These are phyloP conservation scores for Podotricha telesiphe DNA, from an alignment of 2,888 invertebrate species.

Conservation along the genomic window DNA sequence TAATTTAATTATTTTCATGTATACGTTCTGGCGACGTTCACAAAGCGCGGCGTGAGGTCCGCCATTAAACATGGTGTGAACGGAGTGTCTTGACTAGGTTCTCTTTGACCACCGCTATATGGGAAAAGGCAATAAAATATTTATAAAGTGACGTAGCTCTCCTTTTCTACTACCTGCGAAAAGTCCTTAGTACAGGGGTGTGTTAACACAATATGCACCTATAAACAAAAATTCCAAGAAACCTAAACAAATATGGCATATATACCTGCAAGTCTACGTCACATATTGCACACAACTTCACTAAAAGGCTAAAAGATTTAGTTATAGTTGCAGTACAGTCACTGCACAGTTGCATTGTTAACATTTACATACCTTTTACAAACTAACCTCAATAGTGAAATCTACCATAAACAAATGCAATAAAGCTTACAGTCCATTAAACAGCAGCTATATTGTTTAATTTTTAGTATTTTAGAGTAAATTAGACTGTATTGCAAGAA, in stretches of 20 bases:
- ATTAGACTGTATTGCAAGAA: slow-evolving; percentile 6
- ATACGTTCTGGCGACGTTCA: no score
- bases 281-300: neutral
- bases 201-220: slow-evolving; percentile 3
- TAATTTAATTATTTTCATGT: no score
- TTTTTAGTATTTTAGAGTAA: neutral
- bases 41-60: no score
- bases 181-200: neutral
- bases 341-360: slow-evolving; percentile 35
- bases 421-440: neutral
- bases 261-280: slow-evolving; percentile 13
- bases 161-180: no score
- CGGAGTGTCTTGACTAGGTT: no score
- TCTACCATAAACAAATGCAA: neutral
- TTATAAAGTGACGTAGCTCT: no score
- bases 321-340: slow-evolving; percentile 23
- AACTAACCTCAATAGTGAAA: neutral
- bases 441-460: neutral
- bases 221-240: neutral
- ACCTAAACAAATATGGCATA: slow-evolving; percentile 15
- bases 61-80: no score
- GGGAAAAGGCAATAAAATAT: no score
- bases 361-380: slow-evolving; percentile 19
- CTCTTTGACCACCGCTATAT: no score
- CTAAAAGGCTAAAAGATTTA: slow-evolving; percentile 9